Evolutionary conservation across 2,888 invertebrate species (phyloP), one percentile per base, ranked within the genome.

Genomic region (Gerris lacustris): DNA sequence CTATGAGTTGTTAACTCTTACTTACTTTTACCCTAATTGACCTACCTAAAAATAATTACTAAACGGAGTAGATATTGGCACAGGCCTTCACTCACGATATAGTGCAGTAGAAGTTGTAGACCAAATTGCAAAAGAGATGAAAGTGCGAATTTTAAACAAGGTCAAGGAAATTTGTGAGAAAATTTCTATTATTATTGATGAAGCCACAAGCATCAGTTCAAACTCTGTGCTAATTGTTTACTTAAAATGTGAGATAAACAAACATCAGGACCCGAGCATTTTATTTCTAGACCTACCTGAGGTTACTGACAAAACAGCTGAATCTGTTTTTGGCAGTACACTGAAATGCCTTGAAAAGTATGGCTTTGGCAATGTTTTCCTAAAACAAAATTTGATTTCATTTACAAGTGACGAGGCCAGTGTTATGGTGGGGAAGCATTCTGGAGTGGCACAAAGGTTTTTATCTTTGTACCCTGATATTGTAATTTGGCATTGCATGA

Each of bases 201-300:
- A 66, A 17, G 62, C 68, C 43, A 55, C 68, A 17, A 68, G 55
- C 68, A 45, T 68, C 31, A 55, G n/a, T 55, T 31, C 18, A 18
- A 69, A 66, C 17, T 66, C 43, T 17, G 45, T 45, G 45, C 72
- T 69, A 44, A 72, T 64, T 74, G 44, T 73, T 70, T 72, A 70
- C 74, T 75, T 80, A 79, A 45, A 70, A 67, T 45, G 45, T 45
- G 67, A 70, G 66, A n/a, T n/a, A n/a, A n/a, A 68, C 31, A 55
- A 68, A 31, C 5, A 15, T 55, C 68, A 6, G 6, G 31, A n/a
- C 7, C 47, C 44, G 15, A 31, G 47, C 45, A 45, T 70, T 45
- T 70, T 70, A 15, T 47, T n/a, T n/a, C n/a, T 70, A 44, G 70
- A 70, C 15, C 47, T 70, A 5, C 31, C 67, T 17, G 67, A 70